These are phyloP conservation scores for Microvelia longipes DNA, from an alignment of 1,140 invertebrate genomes.

Conservation along the genomic window DNA sequence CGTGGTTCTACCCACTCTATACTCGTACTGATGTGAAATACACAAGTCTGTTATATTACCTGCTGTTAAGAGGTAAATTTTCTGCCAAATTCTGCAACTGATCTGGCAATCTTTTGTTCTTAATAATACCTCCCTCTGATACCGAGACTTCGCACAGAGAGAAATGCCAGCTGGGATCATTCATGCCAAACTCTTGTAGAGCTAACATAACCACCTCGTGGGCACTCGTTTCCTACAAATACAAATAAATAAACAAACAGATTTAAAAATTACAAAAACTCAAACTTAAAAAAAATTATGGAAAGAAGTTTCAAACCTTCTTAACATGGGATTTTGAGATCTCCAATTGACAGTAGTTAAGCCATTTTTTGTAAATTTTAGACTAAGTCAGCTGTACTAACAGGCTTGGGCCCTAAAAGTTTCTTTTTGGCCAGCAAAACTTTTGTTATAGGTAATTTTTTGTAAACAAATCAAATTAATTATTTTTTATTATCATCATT, in stretches of 20 bases:
- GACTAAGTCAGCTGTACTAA: too few relatives aligned
- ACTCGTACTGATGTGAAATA: too few relatives aligned
- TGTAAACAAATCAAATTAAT: too few relatives aligned
- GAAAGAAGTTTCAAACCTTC: not conserved
- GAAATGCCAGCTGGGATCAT: constrained; percentile 73
- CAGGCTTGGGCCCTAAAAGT: too few relatives aligned
- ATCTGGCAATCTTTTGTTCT: constrained; percentile 87
- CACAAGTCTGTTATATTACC: too few relatives aligned
- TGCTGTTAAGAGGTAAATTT: constrained; percentile 62
- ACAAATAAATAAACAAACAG: constrained; percentile 1
- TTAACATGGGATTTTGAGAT: not conserved
- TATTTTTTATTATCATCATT: too few relatives aligned
- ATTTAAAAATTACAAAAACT: not conserved
- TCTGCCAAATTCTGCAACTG: constrained; percentile 91
- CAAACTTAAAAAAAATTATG: not conserved
- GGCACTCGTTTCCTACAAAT: constrained; percentile 71
- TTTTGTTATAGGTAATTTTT: too few relatives aligned
- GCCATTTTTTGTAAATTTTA: too few relatives aligned
- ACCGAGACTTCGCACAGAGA: constrained; percentile 92
- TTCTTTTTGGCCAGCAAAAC: too few relatives aligned
- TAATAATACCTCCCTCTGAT: constrained; percentile 84
- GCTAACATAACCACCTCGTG: constrained; percentile 96
- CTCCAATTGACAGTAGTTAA: too few relatives aligned
- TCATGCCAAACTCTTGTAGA: constrained; percentile 90
- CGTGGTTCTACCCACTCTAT: too few relatives aligned